Conservation (phyloP, 2,888 invertebrate genomes). For the Hirtodrosophila trivittata region DNA sequence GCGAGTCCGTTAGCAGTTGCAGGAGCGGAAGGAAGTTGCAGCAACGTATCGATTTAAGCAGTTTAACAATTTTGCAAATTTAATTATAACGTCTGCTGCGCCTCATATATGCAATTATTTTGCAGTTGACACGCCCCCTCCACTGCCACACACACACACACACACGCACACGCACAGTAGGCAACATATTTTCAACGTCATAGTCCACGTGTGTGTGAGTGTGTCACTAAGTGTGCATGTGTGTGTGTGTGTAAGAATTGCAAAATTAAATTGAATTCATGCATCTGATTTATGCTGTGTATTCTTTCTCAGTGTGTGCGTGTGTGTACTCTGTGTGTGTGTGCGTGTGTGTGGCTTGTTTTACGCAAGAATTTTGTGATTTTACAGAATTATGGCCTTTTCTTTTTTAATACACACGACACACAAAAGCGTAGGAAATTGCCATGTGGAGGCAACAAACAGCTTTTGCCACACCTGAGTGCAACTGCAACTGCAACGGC, state of each 20-base stretch:
- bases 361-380: conserved; percentile 55
- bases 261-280: conserved; percentile 53
- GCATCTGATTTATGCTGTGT: conserved; percentile 57
- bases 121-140: conserved; percentile 9
- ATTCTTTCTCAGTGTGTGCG: not conserved
- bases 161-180: too few species aligned
- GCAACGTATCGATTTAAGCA: conserved; percentile 2
- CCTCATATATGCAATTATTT: conserved; percentile 1
- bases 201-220: not conserved
- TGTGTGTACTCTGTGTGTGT: conserved; percentile 10
- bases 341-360: conserved; percentile 20
- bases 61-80: conserved; percentile 7
- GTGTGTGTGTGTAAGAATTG: not conserved
- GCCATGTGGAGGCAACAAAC: not conserved
- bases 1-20: not conserved
- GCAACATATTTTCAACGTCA: conserved; percentile 11
- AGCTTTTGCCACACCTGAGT: conserved; percentile 23
- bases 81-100: not conserved
- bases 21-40: not conserved
- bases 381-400: conserved; percentile 43
- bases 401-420: conserved; percentile 51
- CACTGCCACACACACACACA: conserved; percentile 14
- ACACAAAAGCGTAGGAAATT: conserved; percentile 30
- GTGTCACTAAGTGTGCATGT: not conserved
- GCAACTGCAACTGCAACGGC: conserved; percentile 21